Percentiles rank a stretch among this genome's conserved stretches.
Conservation (phyloP, 2,888 invertebrate genomes). For the Drosophila stalkeri region DNA sequence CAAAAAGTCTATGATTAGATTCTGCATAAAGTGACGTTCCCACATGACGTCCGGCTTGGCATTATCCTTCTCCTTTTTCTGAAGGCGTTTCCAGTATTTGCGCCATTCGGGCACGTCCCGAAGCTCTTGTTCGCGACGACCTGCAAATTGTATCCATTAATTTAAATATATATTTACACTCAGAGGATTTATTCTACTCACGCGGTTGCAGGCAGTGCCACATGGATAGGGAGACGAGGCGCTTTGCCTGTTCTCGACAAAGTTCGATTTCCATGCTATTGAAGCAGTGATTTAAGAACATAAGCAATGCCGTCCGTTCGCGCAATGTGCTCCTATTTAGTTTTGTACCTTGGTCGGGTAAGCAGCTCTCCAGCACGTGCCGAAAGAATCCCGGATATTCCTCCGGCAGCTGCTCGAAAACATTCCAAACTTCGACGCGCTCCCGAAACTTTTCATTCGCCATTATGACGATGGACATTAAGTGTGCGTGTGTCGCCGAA, state of each 20-base stretch:
- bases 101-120: conserved; percentile 94
- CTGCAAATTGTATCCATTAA: conserved; percentile 83
- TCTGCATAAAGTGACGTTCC: conserved; percentile 93
- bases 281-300: conserved; percentile 98
- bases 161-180: neutral
- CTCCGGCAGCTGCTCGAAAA: conserved; percentile 91
- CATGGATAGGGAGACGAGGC: conserved; percentile 96
- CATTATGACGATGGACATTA: conserved; percentile 99
- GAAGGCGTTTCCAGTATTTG: conserved; percentile 95
- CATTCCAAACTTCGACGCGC: conserved; percentile 98
- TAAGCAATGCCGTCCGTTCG: conserved; percentile 94
- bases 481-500: conserved; percentile 92
- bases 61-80: conserved; percentile 91
- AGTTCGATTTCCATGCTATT: conserved; percentile 98
- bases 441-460: conserved; percentile 99
- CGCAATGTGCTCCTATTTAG: conserved; percentile 68
- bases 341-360: conserved; percentile 85
- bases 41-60: conserved; percentile 89
- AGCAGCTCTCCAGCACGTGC: conserved; percentile 91
- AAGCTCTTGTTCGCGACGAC: conserved; percentile 94
- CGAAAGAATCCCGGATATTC: conserved; percentile 93
- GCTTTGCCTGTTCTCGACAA: conserved; percentile 95
- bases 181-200: conserved; percentile 80
- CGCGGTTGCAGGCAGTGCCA: conserved; percentile 95
- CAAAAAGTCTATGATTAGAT: conserved; percentile 94